A percentile compares a stretch with the other conserved stretches of the same genome.
These are phyloP conservation scores for Byasa hedistus DNA, from an alignment of 2,888 invertebrate species.

Conservation along the genomic window DNA sequence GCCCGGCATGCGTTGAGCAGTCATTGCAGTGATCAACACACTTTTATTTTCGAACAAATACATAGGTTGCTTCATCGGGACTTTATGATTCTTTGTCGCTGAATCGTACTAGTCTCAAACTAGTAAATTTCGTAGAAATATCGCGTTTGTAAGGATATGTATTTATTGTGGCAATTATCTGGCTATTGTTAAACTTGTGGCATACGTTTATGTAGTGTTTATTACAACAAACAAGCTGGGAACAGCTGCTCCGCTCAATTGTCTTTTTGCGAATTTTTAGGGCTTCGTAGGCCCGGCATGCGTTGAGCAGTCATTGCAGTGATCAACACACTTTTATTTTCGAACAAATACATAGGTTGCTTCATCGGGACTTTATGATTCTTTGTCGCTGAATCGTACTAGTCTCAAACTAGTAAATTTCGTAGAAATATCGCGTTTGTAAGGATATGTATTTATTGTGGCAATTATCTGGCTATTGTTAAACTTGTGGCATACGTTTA, in stretches of 20 bases:
- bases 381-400: too few relatives aligned
- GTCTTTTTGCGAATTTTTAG: constrained; percentile 50
- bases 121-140: too few relatives aligned
- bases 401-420: too few relatives aligned
- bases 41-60: constrained; percentile 32
- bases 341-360: constrained; percentile 23
- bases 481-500: constrained; percentile 42
- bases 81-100: too few relatives aligned
- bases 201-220: constrained; percentile 44
- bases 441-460: constrained; percentile 32
- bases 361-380: constrained; percentile 31
- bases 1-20: constrained; percentile 34
- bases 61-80: constrained; percentile 23
- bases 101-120: too few relatives aligned
- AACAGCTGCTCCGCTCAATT: constrained; percentile 37
- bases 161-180: constrained; percentile 33
- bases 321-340: constrained; percentile 34
- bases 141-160: too few relatives aligned
- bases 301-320: constrained; percentile 36
- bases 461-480: constrained; percentile 36
- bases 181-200: constrained; percentile 37
- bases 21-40: constrained; percentile 35
- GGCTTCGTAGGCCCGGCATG: constrained; percentile 46
- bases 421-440: too few relatives aligned
- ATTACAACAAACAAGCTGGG: constrained; percentile 41